phyloP scores from a whole-genome alignment of 2,888 invertebrate species.

The Andricus quercusramuli region DNA sequence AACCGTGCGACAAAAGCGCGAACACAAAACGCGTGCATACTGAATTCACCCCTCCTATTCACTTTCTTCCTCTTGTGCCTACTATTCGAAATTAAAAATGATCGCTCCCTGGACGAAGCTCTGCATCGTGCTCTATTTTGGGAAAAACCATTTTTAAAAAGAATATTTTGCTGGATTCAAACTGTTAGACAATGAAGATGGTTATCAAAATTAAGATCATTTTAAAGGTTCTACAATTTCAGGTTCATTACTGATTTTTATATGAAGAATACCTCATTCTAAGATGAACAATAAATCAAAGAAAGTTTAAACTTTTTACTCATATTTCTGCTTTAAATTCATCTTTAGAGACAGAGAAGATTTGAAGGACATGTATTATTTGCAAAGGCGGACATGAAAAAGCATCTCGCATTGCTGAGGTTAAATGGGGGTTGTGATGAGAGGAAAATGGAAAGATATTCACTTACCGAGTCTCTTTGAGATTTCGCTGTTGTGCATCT shows the following conservation, averaged over 20 bases:
- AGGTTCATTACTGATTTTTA: not conserved
- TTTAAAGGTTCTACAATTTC: no score
- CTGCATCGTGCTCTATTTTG: not conserved
- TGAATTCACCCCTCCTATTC: slow-evolving; percentile 59
- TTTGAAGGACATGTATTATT: not conserved
- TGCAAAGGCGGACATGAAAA: slow-evolving; percentile 34
- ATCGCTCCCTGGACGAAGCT: slow-evolving; percentile 52
- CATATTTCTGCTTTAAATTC: not conserved
- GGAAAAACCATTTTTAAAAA: not conserved
- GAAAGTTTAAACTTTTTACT: slow-evolving; percentile 40
- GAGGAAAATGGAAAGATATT: slow-evolving; percentile 3
- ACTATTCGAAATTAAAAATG: slow-evolving; percentile 35
- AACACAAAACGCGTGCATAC: slow-evolving; percentile 64
- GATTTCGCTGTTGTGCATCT: slow-evolving; percentile 99
- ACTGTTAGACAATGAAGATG: no score
- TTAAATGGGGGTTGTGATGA: no score
- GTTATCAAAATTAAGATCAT: no score
- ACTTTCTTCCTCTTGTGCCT: slow-evolving; percentile 38
- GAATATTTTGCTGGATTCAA: not conserved
- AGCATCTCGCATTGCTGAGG: not conserved
- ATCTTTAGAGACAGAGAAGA: not conserved
- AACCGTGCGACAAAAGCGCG: slow-evolving; percentile 63
- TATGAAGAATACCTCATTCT: not conserved
- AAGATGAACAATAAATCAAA: not conserved
- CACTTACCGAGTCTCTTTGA: slow-evolving; percentile 92